These are phyloP conservation scores for Neodiprion lecontei DNA, from an alignment of 1,140 invertebrate genomes.

Conservation along the genomic window DNA sequence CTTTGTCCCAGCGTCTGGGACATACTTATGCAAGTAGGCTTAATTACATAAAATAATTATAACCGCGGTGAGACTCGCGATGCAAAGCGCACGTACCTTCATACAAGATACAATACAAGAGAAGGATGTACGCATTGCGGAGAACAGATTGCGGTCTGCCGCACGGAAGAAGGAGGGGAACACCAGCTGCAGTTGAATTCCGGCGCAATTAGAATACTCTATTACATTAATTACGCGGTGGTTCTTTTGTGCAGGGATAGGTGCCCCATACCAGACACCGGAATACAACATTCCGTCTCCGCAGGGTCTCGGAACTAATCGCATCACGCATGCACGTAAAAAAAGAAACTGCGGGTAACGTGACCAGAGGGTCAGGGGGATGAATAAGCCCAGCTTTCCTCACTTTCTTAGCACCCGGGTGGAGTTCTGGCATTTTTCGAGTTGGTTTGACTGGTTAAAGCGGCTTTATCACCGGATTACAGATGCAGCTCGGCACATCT, in stretches of 20 bases:
- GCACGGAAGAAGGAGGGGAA: not conserved
- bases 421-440: no score
- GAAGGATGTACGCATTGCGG: constrained; percentile 29
- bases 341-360: no score
- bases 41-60: constrained; percentile 45
- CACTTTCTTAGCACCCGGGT: no score
- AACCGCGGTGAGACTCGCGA: constrained; percentile 20
- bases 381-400: no score
- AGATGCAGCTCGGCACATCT: no score
- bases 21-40: constrained; percentile 17
- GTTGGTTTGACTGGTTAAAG: no score
- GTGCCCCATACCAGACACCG: no score
- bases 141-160: constrained; percentile 37
- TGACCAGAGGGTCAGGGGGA: no score
- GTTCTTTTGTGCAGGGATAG: not conserved
- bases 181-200: not conserved
- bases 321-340: no score
- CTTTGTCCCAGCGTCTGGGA: not conserved
- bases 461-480: no score
- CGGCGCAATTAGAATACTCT: constrained; percentile 3
- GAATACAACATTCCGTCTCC: no score
- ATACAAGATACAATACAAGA: not conserved
- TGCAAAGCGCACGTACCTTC: not conserved
- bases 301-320: no score
- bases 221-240: not conserved